These are phyloP conservation scores for Brachyptera putata DNA, from an alignment of 2,888 invertebrate genomes.

Conservation along the genomic window DNA sequence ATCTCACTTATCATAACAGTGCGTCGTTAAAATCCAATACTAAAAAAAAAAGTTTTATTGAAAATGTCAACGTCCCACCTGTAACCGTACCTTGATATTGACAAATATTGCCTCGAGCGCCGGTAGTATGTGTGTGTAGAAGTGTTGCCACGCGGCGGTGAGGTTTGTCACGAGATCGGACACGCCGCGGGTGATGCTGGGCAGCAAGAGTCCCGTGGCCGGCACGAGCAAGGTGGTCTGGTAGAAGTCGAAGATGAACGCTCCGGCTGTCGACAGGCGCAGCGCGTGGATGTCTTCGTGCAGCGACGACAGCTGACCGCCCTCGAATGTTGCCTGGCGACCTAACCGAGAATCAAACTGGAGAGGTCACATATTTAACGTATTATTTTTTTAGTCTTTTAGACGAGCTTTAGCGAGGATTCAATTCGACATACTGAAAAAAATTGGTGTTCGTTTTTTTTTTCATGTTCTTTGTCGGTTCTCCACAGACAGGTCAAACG, in stretches of 20 bases:
- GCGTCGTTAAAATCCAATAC: no score
- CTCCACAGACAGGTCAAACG: no score
- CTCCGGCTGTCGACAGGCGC: conserved; percentile 30
- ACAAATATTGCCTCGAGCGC: conserved; percentile 31
- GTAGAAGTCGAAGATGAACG: conserved; percentile 32
- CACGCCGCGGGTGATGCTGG: conserved; percentile 1
- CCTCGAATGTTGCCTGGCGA: background rate
- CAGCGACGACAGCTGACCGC: conserved; percentile 28
- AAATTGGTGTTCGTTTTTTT: no score
- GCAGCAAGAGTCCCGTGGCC: conserved; percentile 20
- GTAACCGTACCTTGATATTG: conserved; percentile 27
- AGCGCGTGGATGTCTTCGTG: conserved; percentile 31
- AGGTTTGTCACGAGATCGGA: conserved; percentile 14
- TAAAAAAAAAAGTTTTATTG: no score
- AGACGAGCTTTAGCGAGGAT: no score
- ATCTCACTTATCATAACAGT: no score
- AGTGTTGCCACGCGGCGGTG: conserved; percentile 27
- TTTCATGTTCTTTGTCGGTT: no score
- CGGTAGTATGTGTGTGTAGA: conserved; percentile 30
- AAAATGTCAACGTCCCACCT: no score
- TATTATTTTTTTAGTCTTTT: background rate
- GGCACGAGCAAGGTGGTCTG: conserved; percentile 30
- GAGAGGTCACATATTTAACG: background rate
- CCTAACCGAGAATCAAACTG: conserved; percentile 6
- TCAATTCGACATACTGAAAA: no score